Evolutionary conservation across 2,113 vertebrate genomes (phyloP).

Genomic region (Coregonus clupeaformis): DNA sequence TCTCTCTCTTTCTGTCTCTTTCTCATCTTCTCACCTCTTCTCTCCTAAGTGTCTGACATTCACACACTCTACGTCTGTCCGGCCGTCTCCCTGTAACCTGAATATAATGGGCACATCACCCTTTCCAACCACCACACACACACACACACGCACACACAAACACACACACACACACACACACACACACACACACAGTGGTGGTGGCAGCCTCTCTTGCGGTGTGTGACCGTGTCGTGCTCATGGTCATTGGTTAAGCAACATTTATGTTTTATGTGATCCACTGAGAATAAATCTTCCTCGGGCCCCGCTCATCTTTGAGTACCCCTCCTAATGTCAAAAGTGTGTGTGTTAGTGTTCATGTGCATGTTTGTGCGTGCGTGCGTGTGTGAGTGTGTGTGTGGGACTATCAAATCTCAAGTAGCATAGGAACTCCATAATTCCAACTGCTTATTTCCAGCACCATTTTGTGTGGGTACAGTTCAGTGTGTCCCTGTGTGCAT

Average conservation of each 20-base stretch:
- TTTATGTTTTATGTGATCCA: background rate
- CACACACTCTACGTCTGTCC: slow-evolving; percentile 31
- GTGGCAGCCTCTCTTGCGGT: background rate
- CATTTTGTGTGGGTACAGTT: too few species aligned
- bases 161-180: too few species aligned
- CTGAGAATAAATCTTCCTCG: background rate
- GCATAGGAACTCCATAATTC: too few species aligned
- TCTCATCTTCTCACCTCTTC: background rate
- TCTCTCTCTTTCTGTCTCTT: too few species aligned
- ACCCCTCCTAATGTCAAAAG: background rate
- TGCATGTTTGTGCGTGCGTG: background rate
- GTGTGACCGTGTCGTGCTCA: background rate
- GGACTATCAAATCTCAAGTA: too few species aligned
- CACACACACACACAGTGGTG: background rate
- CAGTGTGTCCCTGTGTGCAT: background rate
- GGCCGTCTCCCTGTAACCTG: slow-evolving; percentile 23
- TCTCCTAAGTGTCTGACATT: slow-evolving; percentile 30
- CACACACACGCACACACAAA: too few species aligned
- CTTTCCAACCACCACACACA: background rate
- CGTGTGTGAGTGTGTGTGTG: background rate
- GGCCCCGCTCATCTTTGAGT: background rate
- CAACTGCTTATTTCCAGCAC: too few species aligned
- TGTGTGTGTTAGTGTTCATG: background rate
- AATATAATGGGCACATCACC: slow-evolving; percentile 30
- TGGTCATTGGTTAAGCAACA: background rate